phyloP scores from a whole-genome alignment of 2,888 invertebrate genomes.

The Caenorhabditis sp. region DNA sequence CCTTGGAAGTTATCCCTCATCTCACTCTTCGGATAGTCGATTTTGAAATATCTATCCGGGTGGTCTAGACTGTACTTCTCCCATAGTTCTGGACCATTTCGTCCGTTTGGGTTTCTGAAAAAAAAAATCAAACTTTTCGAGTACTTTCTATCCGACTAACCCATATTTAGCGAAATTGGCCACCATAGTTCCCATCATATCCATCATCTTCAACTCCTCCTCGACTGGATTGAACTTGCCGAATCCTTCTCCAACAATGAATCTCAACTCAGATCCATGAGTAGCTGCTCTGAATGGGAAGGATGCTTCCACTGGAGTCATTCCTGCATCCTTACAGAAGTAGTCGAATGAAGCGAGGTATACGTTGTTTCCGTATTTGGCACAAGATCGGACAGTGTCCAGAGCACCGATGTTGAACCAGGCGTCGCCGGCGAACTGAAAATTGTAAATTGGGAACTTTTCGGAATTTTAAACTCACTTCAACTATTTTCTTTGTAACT shows the following conservation, averaged over 20 bases:
- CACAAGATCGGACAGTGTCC: constrained; percentile 56
- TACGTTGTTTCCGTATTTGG: constrained; percentile 58
- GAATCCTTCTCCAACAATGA: constrained; percentile 70
- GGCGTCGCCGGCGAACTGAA: constrained; percentile 63
- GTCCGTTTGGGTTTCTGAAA: constrained; percentile 37
- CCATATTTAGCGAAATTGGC: constrained; percentile 74
- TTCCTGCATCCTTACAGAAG: constrained; percentile 29
- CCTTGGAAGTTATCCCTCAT: constrained; percentile 41
- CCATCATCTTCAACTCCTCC: constrained; percentile 67
- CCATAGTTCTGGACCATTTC: constrained; percentile 14
- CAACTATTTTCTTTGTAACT: constrained; percentile 24
- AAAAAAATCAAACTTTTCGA: too few species aligned
- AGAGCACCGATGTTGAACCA: constrained; percentile 56
- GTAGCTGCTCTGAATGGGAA: constrained; percentile 58
- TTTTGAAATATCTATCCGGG: constrained; percentile 38
- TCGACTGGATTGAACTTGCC: constrained; percentile 69
- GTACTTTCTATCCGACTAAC: too few species aligned
- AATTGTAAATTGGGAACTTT: neutral
- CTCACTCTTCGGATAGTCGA: constrained; percentile 36
- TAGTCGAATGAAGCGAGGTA: constrained; percentile 70
- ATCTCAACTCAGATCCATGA: constrained; percentile 70
- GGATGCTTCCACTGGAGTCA: neutral
- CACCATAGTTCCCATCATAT: constrained; percentile 68
- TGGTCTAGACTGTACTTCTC: neutral
- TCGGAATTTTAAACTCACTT: neutral